Evolutionary conservation across 2,888 invertebrate genomes (phyloP), one percentile per base, ranked within the genome.

Genomic region (Drosophila meridionalis): DNA sequence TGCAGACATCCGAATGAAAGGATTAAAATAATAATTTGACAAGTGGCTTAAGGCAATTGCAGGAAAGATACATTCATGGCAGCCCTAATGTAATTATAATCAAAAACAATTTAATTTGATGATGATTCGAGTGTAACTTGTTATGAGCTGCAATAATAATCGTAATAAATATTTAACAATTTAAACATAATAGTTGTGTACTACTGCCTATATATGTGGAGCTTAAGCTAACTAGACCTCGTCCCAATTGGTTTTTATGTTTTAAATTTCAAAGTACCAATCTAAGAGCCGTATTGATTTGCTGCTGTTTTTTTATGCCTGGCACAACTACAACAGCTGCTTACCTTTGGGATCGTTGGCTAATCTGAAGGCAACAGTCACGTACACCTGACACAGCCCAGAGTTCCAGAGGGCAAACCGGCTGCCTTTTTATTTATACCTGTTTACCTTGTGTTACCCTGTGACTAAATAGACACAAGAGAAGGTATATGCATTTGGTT

Each of bases 231-330:
- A 38, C 58, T n/a, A 32, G 11, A 28, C 9, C 8, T 45, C 8
- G 4, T 6, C 12, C n/a, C 42, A 30, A 34, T 14, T 70, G 42
- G n/a, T 36, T 67, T 70, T 71, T 53, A 59, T 55, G 75, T 71
- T 80, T 82, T 70, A 73, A 78, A 74, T 82, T 81, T 68, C 67
- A 74, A 79, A 90, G 77, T 87, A 86, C 78, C 87, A 90, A 87
- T 90, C 90, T 88, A 87, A 73, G 52, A 55, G 50, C 57, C 55
- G 69, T 90, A 85, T 88, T 90, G 87, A 87, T 83, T 85, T 83
- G 74, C 61, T 68, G 34, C 20, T 47, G 70, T 26, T 20, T 72
- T 20, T 71, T 71, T 57, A 71, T 73, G 62, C 62, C 53, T 56
- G 42, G 65, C 66, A 64, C 67, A 72, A 57, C 69, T 65, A 62